These are phyloP conservation scores for Nestor notabilis DNA, from an alignment of 2,113 vertebrate species.

Conservation along the genomic window DNA sequence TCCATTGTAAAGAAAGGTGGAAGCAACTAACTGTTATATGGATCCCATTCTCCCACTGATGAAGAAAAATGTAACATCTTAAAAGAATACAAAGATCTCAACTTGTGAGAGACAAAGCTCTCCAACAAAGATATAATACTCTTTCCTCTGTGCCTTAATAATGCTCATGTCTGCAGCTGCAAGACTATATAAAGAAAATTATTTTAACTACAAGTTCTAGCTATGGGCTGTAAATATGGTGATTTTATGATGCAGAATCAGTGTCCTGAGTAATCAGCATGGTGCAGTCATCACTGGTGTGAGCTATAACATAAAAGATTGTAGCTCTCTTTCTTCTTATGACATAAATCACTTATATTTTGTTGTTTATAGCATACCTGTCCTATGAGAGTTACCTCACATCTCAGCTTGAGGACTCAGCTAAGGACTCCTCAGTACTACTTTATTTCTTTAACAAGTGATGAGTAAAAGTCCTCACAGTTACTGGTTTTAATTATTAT, in stretches of 20 bases:
- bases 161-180: neutral
- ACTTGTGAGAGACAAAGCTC: neutral
- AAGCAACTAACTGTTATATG: neutral
- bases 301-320: neutral
- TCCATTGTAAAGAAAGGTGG: neutral
- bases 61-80: neutral
- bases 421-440: neutral
- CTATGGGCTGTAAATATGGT: neutral
- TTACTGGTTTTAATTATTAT: neutral
- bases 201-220: neutral
- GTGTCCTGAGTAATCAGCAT: neutral
- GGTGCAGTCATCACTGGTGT: neutral
- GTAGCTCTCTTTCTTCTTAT: neutral
- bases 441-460: conserved; percentile 16
- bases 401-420: neutral
- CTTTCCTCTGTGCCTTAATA: neutral
- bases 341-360: neutral
- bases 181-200: conserved; percentile 4
- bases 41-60: neutral
- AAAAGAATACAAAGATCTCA: neutral
- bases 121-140: neutral
- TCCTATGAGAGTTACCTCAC: neutral
- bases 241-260: conserved; percentile 20
- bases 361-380: neutral
- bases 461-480: conserved; percentile 17